These are phyloP conservation scores for Tupaia tana DNA, from an alignment of 2,113 vertebrate species.

Conservation along the genomic window DNA sequence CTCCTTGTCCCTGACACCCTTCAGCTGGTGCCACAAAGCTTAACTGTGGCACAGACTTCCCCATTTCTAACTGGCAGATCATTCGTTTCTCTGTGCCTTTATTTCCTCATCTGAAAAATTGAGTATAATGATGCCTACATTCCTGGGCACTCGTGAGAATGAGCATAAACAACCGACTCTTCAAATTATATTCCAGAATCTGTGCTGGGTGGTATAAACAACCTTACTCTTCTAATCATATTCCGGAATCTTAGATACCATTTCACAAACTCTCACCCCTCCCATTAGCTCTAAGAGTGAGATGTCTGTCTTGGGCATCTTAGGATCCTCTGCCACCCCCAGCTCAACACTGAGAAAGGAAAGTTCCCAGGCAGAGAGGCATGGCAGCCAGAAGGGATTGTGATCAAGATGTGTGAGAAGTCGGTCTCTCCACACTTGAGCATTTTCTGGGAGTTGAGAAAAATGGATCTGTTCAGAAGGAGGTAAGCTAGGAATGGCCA, in stretches of 20 bases:
- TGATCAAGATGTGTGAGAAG: not conserved
- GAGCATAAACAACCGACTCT: not conserved
- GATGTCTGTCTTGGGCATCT: not conserved
- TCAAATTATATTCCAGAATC: not conserved
- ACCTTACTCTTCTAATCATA: too few relatives aligned
- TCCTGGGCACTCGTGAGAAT: not conserved
- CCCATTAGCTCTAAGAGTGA: not conserved
- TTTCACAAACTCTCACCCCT: accelerated
- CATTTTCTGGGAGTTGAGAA: too few relatives aligned
- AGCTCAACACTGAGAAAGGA: not conserved
- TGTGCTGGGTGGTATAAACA: not conserved
- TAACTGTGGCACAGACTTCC: not conserved
- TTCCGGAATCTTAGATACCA: not conserved
- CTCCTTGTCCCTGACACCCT: accelerated
- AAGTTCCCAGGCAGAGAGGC: not conserved
- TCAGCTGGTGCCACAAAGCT: not conserved
- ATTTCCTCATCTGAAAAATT: not conserved
- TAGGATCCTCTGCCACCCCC: not conserved
- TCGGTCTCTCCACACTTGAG: not conserved
- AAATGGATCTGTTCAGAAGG: not conserved
- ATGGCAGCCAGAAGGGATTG: not conserved
- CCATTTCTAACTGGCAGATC: not conserved
- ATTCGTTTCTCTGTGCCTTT: not conserved
- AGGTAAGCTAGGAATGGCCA: accelerated
- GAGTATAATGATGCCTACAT: not conserved